Conservation (phyloP, 2,113 vertebrate genomes). For the Thermophis baileyi region DNA sequence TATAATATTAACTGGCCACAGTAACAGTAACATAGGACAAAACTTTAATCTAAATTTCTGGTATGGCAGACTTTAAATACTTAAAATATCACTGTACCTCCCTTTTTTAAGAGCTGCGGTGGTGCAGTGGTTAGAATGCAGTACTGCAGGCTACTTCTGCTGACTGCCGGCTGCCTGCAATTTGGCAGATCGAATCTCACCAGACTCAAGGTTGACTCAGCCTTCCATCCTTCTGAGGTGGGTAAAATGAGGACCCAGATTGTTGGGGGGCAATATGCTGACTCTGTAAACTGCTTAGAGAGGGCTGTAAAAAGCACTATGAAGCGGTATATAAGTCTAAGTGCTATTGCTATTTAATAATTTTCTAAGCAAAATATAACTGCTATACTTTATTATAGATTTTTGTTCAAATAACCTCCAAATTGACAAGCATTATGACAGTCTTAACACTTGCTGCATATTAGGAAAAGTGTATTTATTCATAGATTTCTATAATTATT, state of each 20-base stretch:
- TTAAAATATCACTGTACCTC: background rate
- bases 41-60: background rate
- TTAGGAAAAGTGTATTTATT: background rate
- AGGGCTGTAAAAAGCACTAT: no score
- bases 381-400: background rate
- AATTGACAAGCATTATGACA: background rate
- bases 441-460: background rate
- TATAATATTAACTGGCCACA: background rate
- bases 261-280: no score
- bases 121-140: no score
- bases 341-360: background rate
- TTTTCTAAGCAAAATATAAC: background rate
- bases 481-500: background rate
- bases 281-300: no score
- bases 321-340: no score
- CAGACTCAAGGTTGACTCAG: no score
- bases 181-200: no score
- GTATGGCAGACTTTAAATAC: background rate
- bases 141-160: no score
- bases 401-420: background rate
- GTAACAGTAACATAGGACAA: background rate
- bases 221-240: no score
- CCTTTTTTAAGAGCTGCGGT: background rate
- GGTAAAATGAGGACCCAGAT: no score
- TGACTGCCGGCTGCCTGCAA: no score